Percentiles rank a stretch among this genome's conserved stretches.
phyloP scores from a whole-genome alignment of 2,797 vertebrate genomes.

The Arnoldichthys spilopterus region DNA sequence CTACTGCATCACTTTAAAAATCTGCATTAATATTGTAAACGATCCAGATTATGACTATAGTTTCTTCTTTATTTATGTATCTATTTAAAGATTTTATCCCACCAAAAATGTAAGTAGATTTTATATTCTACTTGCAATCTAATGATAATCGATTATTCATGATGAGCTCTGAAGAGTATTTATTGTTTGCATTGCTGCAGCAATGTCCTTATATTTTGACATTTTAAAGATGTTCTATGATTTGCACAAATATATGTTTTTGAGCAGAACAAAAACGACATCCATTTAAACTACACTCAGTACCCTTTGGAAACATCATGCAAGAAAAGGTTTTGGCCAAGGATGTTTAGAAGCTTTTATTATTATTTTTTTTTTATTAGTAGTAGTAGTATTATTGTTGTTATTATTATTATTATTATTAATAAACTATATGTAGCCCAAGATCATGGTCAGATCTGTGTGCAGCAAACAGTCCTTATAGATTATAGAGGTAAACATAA shows the following conservation, averaged over 20 bases:
- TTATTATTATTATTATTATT: too few species aligned
- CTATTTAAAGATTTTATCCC: not conserved
- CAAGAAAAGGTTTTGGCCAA: not conserved
- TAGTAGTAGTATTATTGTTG: too few species aligned
- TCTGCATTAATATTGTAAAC: not conserved
- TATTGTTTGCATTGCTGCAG: slow-evolving; percentile 14
- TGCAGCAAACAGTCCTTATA: not conserved
- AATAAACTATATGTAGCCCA: not conserved
- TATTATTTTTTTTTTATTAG: not conserved
- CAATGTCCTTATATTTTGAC: not conserved
- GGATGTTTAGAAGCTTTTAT: slow-evolving; percentile 1
- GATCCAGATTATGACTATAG: not conserved
- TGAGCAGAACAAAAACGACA: not conserved
- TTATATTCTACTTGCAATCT: too few species aligned
- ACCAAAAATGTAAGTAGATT: not conserved
- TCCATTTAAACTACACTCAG: not conserved
- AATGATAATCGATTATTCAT: not conserved
- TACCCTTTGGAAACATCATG: not conserved
- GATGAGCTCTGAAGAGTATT: slow-evolving; percentile 18
- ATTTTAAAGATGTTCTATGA: slow-evolving; percentile 1
- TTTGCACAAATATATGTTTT: slow-evolving; percentile 21
- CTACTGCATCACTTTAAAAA: slow-evolving; percentile 13
- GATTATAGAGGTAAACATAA: not conserved
- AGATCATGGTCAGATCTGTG: not conserved
- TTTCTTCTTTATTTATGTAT: not conserved